phyloP scores from a whole-genome alignment of 2,888 invertebrate genomes.

The Digitonthophagus gazella region DNA sequence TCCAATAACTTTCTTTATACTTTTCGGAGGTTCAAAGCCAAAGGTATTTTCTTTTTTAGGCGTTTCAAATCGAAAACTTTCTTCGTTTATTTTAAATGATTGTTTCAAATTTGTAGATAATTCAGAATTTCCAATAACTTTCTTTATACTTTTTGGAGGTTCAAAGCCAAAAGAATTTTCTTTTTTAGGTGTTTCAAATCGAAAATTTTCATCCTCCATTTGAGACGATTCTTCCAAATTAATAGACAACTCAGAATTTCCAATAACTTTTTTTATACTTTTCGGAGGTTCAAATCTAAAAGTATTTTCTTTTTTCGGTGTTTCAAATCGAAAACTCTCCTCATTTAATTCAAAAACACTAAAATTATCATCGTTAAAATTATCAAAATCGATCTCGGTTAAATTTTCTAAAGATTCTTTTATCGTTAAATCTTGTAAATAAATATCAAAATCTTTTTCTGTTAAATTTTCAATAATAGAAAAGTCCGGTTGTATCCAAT shows the following conservation, averaged over 20 bases:
- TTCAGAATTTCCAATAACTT: slow-evolving; percentile 34
- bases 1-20: slow-evolving; percentile 32
- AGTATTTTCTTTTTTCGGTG: slow-evolving; percentile 29
- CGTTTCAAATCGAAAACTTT: background rate
- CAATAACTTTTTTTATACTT: slow-evolving; percentile 33
- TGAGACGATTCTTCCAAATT: background rate
- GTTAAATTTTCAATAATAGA: slow-evolving; percentile 38
- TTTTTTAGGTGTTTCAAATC: slow-evolving; percentile 11
- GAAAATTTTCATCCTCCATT: background rate
- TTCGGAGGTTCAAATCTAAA: slow-evolving; percentile 38
- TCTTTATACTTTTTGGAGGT: slow-evolving; percentile 36
- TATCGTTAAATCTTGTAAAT: slow-evolving; percentile 27
- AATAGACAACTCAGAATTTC: slow-evolving; percentile 28
- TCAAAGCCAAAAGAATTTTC: slow-evolving; percentile 36
- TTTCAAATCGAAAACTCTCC: background rate
- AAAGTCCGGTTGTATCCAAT: slow-evolving; percentile 34
- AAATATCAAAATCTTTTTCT: slow-evolving; percentile 36
- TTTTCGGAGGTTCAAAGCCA: slow-evolving; percentile 38
- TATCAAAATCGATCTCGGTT: slow-evolving; percentile 11
- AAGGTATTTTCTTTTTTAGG: slow-evolving; percentile 31
- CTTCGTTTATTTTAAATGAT: background rate
- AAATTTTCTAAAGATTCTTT: background rate
- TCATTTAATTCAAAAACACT: slow-evolving; percentile 5
- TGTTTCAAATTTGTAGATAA: no score
- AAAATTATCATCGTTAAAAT: background rate